Base-by-base conservation (phyloP, 2,113 vertebrate genomes). In the Chascanopsetta lugubris region DNA sequence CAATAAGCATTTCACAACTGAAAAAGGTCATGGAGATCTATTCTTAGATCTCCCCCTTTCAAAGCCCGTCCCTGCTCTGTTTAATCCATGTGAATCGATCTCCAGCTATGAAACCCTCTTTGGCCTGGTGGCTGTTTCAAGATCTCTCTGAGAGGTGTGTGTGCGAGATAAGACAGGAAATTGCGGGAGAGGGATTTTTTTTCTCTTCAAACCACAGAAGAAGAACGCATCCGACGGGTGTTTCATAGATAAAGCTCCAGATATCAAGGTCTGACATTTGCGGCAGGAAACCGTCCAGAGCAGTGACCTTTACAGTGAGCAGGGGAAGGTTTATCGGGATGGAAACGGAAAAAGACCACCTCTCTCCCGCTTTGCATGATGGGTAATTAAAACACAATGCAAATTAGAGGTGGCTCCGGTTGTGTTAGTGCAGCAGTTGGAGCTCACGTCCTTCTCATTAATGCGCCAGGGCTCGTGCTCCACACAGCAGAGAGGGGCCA, bases 51-150 rank as follows among this genome's bases (percentile, higher is more conserved):
- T 50, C 6, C 24, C n/a, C 64, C 17, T 76, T 66, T 60, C 54
- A 72, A 66, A 75, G 62, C 62, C 59, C 27, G 62, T 21, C 55
- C 13, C 24, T 56, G 42, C 17, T 60, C 30, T 71, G 38, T 77
- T 24, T 61, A 69, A 75, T 75, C 78, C 73, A 68, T 58, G 73
- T 21, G 71, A 78, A 83, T 78, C 26, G 8, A 80, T 79, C 62
- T 73, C 59, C 34, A 77, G 8, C 57, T 18, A 29, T 15, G 25
- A 72, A 62, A 36, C 45, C 13, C n/a, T 51, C 51, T 61, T 67
- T 49, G 65, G 61, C 62, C 65, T 34, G 26, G 46, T 56, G 20
- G 60, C 53, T 57, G 22, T 79, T 86, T 77, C 29, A 62, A 72
- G 60, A 75, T 49, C 57, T 38, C 9, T 47, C 4, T 46, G 36